Evolutionary conservation across 2,113 vertebrate genomes (phyloP).

Genomic region (Prionailurus bengalensis): DNA sequence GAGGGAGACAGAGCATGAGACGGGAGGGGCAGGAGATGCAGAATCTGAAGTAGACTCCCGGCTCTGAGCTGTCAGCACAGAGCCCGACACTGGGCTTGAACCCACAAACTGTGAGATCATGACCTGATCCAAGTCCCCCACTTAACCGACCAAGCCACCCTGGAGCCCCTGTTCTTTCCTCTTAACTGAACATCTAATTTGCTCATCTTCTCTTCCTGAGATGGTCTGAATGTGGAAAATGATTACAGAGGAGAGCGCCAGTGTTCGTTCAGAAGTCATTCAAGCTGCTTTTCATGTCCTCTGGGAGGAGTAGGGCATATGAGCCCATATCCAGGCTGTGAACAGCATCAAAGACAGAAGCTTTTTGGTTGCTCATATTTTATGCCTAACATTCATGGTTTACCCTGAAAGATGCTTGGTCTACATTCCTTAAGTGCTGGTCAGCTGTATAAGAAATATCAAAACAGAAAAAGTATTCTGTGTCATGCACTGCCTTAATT

Average conservation of each 20-base stretch:
- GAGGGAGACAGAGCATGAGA: too few relatives aligned
- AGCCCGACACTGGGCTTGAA: too few relatives aligned
- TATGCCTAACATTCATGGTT: not conserved
- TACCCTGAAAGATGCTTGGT: not conserved
- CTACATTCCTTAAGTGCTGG: not conserved
- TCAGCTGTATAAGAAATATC: not conserved
- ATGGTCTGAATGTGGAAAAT: not conserved
- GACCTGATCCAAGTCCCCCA: too few relatives aligned
- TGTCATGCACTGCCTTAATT: not conserved
- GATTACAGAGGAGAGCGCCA: not conserved
- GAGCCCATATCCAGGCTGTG: not conserved
- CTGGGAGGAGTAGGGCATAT: fast-evolving
- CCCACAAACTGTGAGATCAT: too few relatives aligned
- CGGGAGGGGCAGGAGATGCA: too few relatives aligned
- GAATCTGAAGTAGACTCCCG: too few relatives aligned
- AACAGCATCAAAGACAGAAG: not conserved
- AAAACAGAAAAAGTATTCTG: not conserved
- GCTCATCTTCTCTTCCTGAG: not conserved
- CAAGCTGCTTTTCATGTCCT: not conserved
- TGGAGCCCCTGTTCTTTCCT: not conserved
- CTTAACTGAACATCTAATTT: not conserved
- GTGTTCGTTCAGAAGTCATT: not conserved
- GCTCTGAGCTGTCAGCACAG: too few relatives aligned
- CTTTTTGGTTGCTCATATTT: not conserved
- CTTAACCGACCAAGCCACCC: too few relatives aligned